Evolutionary conservation across 2,888 invertebrate species (phyloP).

Genomic region (Polyommatus iphigenia): DNA sequence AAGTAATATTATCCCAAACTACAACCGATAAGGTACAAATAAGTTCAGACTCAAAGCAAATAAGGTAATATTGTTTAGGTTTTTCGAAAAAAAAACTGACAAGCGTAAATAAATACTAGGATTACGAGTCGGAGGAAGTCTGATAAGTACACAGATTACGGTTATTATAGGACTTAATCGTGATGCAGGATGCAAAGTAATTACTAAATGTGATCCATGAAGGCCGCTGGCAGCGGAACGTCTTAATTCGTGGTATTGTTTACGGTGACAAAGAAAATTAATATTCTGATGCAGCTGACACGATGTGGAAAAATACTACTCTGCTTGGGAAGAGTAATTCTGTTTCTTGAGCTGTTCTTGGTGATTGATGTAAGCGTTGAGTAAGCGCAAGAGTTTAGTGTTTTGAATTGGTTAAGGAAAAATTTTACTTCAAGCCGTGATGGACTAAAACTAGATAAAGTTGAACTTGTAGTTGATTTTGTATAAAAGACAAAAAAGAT

Average conservation of each 20-base stretch:
- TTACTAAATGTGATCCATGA: slow-evolving; percentile 38
- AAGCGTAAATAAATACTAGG: not conserved
- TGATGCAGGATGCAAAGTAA: slow-evolving; percentile 59
- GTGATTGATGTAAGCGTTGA: not conserved
- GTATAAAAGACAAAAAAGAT: no score
- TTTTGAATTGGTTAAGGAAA: no score
- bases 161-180: slow-evolving; percentile 63
- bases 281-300: not conserved
- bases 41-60: not conserved
- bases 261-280: not conserved
- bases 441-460: not conserved
- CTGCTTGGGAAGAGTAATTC: not conserved
- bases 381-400: no score
- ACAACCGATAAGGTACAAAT: not conserved
- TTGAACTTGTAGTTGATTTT: no score
- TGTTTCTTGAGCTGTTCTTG: not conserved
- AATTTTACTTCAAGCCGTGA: no score
- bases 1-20: not conserved
- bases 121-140: slow-evolving; percentile 50
- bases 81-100: not conserved
- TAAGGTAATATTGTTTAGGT: not conserved
- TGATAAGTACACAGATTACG: slow-evolving; percentile 60
- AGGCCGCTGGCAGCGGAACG: slow-evolving; percentile 31
- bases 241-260: slow-evolving; percentile 23
- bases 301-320: not conserved